Evolutionary conservation across 37 sponge, comb jelly and placozoan genomes (phyloP).

Genomic region (Halichondria panicea): DNA sequence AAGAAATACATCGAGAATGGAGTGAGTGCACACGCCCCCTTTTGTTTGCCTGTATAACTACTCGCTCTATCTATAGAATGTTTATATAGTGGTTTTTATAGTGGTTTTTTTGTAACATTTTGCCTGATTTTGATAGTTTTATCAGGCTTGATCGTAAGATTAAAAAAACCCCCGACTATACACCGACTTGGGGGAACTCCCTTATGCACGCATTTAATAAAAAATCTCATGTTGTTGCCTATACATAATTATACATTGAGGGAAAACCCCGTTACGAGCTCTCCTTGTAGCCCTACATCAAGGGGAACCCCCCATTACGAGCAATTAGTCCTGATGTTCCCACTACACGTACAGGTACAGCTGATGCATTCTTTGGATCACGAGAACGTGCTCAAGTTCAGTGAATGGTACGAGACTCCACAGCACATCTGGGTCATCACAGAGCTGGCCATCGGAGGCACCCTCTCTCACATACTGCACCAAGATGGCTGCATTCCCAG

Average conservation of each 20-base stretch:
- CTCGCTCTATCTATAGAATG: not conserved
- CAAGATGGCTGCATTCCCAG: conserved; percentile 64
- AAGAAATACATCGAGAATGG: conserved; percentile 39
- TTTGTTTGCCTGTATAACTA: not conserved
- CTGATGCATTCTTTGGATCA: conserved; percentile 56
- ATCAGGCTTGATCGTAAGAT: too few species aligned
- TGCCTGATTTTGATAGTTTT: too few species aligned
- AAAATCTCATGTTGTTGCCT: too few species aligned
- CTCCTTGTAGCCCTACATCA: too few species aligned
- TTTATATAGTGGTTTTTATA: not conserved
- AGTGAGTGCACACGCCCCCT: conserved; percentile 16
- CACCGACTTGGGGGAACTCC: too few species aligned
- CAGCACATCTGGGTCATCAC: conserved; percentile 78
- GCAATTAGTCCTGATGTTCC: not conserved
- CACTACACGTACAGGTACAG: conserved; percentile 29
- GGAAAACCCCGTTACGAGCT: too few species aligned
- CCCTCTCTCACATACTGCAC: conserved; percentile 49
- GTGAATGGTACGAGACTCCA: conserved; percentile 80
- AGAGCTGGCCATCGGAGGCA: conserved; percentile 70
- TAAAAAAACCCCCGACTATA: too few species aligned
- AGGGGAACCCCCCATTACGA: too few species aligned
- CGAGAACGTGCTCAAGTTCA: conserved; percentile 48
- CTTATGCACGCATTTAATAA: too few species aligned
- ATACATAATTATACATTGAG: too few species aligned
- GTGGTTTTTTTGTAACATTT: too few species aligned